A percentile compares a stretch with the other conserved stretches of the same genome.
Evolutionary conservation across 2,888 invertebrate species (phyloP).

Genomic region (Synergus japonicus): DNA sequence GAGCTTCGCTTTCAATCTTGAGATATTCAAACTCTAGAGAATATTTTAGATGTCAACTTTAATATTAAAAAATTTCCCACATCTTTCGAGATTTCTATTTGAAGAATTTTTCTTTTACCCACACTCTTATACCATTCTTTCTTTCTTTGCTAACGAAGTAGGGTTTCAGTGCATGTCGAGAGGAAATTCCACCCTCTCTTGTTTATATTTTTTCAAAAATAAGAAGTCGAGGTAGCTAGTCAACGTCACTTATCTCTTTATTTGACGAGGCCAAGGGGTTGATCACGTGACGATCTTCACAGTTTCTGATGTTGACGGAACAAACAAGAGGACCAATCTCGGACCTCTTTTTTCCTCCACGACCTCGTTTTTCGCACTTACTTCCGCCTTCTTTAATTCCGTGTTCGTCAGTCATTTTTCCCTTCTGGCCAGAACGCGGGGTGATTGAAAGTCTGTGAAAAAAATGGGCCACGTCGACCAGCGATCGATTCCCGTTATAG

Average conservation of each 20-base stretch:
- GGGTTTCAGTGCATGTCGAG: background rate
- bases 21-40: background rate
- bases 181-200: background rate
- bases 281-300: constrained; percentile 4
- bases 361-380: constrained; percentile 47
- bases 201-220: constrained; percentile 8
- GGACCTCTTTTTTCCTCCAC: constrained; percentile 42
- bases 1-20: background rate
- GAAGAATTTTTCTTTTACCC: background rate
- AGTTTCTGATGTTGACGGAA: constrained; percentile 46
- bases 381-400: constrained; percentile 46
- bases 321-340: constrained; percentile 56
- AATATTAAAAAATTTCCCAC: too few relatives aligned
- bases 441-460: constrained; percentile 50
- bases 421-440: constrained; percentile 19
- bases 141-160: too few relatives aligned
- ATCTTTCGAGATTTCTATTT: background rate
- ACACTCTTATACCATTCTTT: background rate
- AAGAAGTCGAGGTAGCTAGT: constrained; percentile 17
- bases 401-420: constrained; percentile 46
- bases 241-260: constrained; percentile 5
- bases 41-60: background rate
- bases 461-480: constrained; percentile 37
- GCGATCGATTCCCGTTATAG: constrained; percentile 20
- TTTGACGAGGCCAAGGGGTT: background rate